A percentile compares a stretch with the other conserved stretches of the same genome.
phyloP scores from a whole-genome alignment of 2,113 vertebrate species.

The Hydrolagus affinis region DNA sequence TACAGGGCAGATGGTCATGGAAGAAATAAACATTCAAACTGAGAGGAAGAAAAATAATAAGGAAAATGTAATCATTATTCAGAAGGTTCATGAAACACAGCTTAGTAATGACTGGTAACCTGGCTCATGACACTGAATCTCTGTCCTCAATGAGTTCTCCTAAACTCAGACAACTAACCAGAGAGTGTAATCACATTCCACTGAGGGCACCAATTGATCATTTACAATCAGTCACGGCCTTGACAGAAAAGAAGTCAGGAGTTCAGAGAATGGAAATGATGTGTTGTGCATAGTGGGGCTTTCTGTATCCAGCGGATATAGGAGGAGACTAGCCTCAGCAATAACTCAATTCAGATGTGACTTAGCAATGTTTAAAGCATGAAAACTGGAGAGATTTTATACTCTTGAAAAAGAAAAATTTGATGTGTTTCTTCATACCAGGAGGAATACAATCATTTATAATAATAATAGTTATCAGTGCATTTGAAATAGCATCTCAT shows the following conservation, averaged over 20 bases:
- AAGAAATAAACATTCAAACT: neutral
- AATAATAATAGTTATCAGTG: too few species aligned
- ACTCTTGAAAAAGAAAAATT: neutral
- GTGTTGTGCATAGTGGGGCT: neutral
- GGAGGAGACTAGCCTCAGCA: neutral
- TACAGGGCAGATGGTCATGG: neutral
- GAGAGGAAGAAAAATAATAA: neutral
- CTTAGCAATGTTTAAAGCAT: neutral
- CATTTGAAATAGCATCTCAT: too few species aligned
- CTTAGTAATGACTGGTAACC: too few species aligned
- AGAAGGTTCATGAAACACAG: neutral
- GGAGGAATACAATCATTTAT: neutral
- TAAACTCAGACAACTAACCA: neutral
- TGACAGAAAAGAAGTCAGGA: neutral
- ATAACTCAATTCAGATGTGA: neutral
- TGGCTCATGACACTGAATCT: too few species aligned
- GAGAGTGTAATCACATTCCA: neutral
- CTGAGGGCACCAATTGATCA: neutral
- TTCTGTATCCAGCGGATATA: neutral
- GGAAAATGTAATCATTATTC: neutral
- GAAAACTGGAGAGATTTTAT: neutral
- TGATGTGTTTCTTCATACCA: neutral
- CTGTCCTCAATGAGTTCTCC: neutral
- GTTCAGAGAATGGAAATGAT: neutral
- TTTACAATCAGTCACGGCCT: neutral